Percentiles rank a stretch among this genome's conserved stretches.
These are phyloP conservation scores for Emesis castigata DNA, from an alignment of 2,888 invertebrate species.

Conservation along the genomic window DNA sequence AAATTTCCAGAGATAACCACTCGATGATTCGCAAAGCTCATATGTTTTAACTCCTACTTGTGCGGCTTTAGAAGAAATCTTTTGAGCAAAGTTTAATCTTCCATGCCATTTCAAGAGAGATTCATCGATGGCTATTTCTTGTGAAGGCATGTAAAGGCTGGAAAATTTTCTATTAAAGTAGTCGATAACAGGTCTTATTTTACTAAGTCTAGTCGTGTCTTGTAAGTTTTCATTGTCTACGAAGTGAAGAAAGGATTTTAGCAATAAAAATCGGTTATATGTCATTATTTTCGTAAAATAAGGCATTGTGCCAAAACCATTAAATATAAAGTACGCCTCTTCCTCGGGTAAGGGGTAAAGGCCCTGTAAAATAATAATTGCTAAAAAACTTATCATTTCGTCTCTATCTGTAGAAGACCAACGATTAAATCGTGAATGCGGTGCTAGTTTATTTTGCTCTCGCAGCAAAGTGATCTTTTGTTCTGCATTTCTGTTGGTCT, in stretches of 20 bases:
- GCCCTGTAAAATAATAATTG: constrained; percentile 58
- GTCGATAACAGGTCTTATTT: constrained; percentile 61
- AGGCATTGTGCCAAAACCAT: constrained; percentile 62
- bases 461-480: constrained; percentile 34
- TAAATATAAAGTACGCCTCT: constrained; percentile 55
- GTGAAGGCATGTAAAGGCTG: constrained; percentile 52
- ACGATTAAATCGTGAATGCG: constrained; percentile 26
- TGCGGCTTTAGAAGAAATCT: constrained; percentile 56
- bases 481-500: constrained; percentile 54
- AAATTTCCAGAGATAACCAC: constrained; percentile 66
- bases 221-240: constrained; percentile 43
- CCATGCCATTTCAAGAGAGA: constrained; percentile 68
- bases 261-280: constrained; percentile 57
- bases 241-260: constrained; percentile 62
- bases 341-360: constrained; percentile 62
- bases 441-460: constrained; percentile 29
- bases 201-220: constrained; percentile 44
- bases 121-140: constrained; percentile 68
- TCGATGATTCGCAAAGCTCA: constrained; percentile 64
- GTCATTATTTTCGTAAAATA: constrained; percentile 63
- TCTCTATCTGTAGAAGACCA: constrained; percentile 47
- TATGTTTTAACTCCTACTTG: constrained; percentile 61
- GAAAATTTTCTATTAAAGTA: constrained; percentile 65
- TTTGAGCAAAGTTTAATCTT: constrained; percentile 61
- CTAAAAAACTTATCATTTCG: constrained; percentile 38